Percentiles rank a stretch among this genome's conserved stretches.
These are phyloP conservation scores for Drosophila ironensis DNA, from an alignment of 1,140 invertebrate species.

Conservation along the genomic window DNA sequence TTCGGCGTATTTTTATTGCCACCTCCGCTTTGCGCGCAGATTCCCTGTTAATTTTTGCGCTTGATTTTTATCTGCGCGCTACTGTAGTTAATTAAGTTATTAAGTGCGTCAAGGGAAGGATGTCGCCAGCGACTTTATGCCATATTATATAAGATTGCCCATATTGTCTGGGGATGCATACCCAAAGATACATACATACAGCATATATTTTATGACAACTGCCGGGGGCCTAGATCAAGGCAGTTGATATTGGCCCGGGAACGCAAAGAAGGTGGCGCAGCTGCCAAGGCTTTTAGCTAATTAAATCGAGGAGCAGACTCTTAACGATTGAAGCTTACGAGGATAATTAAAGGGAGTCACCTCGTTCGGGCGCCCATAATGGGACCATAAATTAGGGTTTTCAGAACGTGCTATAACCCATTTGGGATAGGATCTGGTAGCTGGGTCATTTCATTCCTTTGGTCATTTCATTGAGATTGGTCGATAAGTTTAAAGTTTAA, in stretches of 20 bases:
- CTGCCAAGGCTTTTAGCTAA: constrained; percentile 61
- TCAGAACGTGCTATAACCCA: constrained; percentile 13
- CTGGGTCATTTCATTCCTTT: too few species aligned
- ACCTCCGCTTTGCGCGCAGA: constrained; percentile 11
- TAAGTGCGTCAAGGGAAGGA: constrained; percentile 57
- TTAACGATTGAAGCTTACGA: constrained; percentile 35
- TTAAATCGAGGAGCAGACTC: constrained; percentile 47
- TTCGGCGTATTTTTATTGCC: constrained; percentile 56
- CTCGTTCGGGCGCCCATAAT: constrained; percentile 35
- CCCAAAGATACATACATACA: constrained; percentile 44
- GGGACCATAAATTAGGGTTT: constrained; percentile 37
- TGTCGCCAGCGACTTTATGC: constrained; percentile 42
- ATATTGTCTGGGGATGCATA: constrained; percentile 22
- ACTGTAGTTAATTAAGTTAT: constrained; percentile 72
- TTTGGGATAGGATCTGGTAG: constrained; percentile 3
- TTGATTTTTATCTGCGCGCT: constrained; percentile 65
- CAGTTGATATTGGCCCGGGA: constrained; percentile 47
- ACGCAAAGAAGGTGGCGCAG: constrained; percentile 15
- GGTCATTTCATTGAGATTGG: too few species aligned
- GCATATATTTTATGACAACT: constrained; percentile 55
- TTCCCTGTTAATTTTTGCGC: constrained; percentile 67
- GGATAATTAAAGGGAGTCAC: constrained; percentile 40
- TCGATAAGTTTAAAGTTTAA: too few species aligned
- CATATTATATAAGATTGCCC: constrained; percentile 35
- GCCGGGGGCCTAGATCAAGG: constrained; percentile 65